A percentile compares a stretch with the other conserved stretches of the same genome.
Evolutionary conservation across 2,888 invertebrate species (phyloP).

Genomic region (Drosophila neotestacea): DNA sequence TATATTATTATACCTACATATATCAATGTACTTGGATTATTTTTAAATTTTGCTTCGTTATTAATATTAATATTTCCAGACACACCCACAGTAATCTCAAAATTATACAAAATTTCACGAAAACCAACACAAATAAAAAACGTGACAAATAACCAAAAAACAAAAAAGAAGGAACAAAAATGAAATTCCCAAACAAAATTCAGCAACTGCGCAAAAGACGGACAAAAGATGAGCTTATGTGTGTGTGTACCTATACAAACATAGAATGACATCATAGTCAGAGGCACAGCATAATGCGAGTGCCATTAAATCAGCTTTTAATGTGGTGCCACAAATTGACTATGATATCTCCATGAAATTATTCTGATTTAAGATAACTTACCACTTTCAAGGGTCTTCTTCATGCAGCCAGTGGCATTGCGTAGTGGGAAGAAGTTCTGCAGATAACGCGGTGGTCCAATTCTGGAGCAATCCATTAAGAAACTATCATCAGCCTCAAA

Average conservation of each 20-base stretch:
- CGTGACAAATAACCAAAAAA: conserved; percentile 42
- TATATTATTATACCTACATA: no score
- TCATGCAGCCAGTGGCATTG: conserved; percentile 84
- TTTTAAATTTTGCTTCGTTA: conserved; percentile 26
- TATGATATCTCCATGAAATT: neutral
- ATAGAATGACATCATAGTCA: conserved; percentile 58
- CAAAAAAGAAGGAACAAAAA: neutral
- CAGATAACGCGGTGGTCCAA: conserved; percentile 80
- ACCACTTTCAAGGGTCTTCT: conserved; percentile 82
- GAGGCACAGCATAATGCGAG: conserved; percentile 18
- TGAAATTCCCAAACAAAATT: neutral
- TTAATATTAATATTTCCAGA: conserved; percentile 52
- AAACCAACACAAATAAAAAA: conserved; percentile 3
- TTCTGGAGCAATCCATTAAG: conserved; percentile 77
- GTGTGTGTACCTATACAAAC: neutral
- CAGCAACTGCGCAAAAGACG: conserved; percentile 39
- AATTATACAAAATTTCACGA: conserved; percentile 53
- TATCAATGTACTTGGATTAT: no score
- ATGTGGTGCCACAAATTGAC: conserved; percentile 4
- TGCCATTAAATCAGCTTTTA: conserved; percentile 12
- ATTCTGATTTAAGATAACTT: conserved; percentile 54
- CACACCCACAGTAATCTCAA: conserved; percentile 33
- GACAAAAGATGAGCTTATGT: conserved; percentile 8
- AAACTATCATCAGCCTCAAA: conserved; percentile 77
- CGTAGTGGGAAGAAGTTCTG: conserved; percentile 70